A percentile compares a stretch with the other conserved stretches of the same genome.
Evolutionary conservation across 2,797 vertebrate genomes (phyloP).

Genomic region (Anguilla megastoma): DNA sequence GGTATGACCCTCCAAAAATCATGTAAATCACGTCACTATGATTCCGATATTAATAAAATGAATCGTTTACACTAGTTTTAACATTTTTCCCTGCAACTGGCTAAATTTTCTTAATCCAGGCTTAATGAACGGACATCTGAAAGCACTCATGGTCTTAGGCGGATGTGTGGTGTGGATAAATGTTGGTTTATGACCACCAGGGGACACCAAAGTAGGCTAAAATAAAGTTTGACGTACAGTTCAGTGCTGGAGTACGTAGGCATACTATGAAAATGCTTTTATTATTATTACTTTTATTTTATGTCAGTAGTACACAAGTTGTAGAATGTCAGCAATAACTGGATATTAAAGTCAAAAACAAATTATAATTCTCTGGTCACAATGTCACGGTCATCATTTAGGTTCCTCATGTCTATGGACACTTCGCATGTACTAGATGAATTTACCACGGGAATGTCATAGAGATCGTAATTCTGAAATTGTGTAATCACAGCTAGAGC

Average conservation of each 20-base stretch:
- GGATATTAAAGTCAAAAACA: not conserved
- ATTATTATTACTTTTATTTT: not conserved
- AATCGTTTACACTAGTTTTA: not conserved
- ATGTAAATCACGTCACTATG: not conserved
- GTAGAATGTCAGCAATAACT: not conserved
- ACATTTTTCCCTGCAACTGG: not conserved
- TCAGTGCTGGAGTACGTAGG: not conserved
- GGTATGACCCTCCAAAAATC: not conserved
- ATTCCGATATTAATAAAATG: not conserved
- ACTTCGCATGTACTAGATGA: conserved; percentile 48
- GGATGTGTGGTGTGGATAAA: not conserved
- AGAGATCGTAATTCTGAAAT: not conserved
- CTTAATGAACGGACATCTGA: not conserved
- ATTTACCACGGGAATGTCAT: conserved; percentile 44
- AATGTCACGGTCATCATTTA: not conserved
- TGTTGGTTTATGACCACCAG: not conserved
- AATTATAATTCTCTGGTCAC: not conserved
- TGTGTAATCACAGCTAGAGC: not conserved
- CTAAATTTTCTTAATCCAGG: not conserved
- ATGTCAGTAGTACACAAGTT: not conserved
- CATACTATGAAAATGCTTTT: not conserved
- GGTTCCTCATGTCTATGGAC: conserved; percentile 31
- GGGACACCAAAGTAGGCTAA: not conserved
- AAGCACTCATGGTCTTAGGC: not conserved
- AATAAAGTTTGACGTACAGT: not conserved